Evolutionary conservation across 2,113 vertebrate genomes (phyloP).

Genomic region (Leptobrachium ailaonicum): DNA sequence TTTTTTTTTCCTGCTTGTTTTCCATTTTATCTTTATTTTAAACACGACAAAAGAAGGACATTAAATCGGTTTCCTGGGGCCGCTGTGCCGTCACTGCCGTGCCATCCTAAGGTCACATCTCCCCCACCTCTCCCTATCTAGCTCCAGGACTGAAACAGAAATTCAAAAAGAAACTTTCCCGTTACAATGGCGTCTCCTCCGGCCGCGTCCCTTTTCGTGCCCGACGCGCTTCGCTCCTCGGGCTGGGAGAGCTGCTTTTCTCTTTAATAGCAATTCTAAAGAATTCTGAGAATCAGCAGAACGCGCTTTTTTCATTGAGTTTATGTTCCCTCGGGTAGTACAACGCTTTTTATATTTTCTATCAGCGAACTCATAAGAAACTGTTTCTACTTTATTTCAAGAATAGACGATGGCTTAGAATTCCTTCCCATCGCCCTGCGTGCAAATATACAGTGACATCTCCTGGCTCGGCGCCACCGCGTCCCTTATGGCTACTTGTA

Average conservation of each 20-base stretch:
- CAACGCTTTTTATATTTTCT: no score
- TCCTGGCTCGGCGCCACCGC: no score
- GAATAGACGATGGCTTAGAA: neutral
- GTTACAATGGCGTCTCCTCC: neutral
- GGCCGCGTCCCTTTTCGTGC: neutral
- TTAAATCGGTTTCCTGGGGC: neutral
- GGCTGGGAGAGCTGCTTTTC: neutral
- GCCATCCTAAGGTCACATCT: no score
- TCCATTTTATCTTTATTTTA: neutral
- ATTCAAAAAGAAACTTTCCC: neutral
- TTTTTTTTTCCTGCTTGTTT: neutral
- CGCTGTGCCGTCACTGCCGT: neutral
- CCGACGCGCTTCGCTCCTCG: neutral
- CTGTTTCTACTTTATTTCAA: neutral
- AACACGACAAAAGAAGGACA: neutral
- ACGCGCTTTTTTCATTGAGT: neutral
- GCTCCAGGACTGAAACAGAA: neutral
- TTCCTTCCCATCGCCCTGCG: no score
- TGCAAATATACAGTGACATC: no score
- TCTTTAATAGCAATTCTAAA: constrained; percentile 6
- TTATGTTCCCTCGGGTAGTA: neutral
- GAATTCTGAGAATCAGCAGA: neutral
- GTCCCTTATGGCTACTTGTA: no score
- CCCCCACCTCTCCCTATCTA: neutral
- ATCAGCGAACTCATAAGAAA: neutral